Base-by-base conservation (phyloP, 2,797 vertebrate species). In the Lindbergichthys nudifrons region DNA sequence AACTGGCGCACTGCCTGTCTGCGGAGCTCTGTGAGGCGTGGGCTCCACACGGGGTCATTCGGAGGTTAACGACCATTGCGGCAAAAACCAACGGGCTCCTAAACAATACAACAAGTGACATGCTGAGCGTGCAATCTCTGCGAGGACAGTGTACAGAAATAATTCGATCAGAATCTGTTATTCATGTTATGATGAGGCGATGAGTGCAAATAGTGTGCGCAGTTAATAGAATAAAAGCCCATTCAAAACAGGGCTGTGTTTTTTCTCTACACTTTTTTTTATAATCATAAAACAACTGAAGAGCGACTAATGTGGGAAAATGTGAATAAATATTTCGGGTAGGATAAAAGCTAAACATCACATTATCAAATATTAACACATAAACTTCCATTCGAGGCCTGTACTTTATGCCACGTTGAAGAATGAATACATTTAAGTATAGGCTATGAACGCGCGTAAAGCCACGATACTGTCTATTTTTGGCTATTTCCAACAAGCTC, bases 11-110 rank as follows among this genome's bases (percentile, higher is more conserved):
- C 84, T 94, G 89, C 92, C 21, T n/a, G 82, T 88, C 89, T 87
- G 89, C 90, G 89, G 90, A 80, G 86, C 84, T 74, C 51, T 76
- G n/a, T 3, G 76, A 87, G 80, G 93, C 93, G 89, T 88, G 88
- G 92, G 88, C 93, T 84, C 75, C 77, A 53, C 79, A 74, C 90
- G 94, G 96, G 97, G 97, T 98, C 96, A 97, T 95, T 92, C 92
- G 87, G 95, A 96, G 97, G 97, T 97, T 97, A 98, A 96, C 94
- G 95, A 95, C 93, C 96, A 96, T 96, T 96, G 96, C 95, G 94
- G 96, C 94, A 96, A 96, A 96, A 95, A 84, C 66, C 80, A 84
- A 90, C 75, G 84, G 88, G 85, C 84, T 87, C 83, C 89, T 70
- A 89, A 92, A 94, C 91, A 94, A 94, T 89, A 91, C 85, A 77